Percentiles rank a stretch among this genome's conserved stretches.
These are phyloP conservation scores for Ichneumoninae sp. DNA, from an alignment of 2,888 invertebrate genomes.

Conservation along the genomic window DNA sequence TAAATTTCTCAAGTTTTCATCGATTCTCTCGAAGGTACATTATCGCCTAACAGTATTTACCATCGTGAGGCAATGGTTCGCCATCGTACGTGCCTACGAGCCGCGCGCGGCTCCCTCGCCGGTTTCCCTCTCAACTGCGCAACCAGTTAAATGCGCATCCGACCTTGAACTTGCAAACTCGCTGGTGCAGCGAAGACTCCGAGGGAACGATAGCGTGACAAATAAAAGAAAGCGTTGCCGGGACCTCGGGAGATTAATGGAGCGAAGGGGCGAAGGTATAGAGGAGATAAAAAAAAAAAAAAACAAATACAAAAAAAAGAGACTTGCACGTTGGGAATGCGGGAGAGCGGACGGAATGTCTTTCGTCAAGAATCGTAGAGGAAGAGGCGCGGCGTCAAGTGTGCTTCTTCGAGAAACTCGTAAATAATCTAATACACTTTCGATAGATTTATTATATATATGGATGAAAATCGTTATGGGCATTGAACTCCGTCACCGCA, in stretches of 20 bases:
- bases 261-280: neutral
- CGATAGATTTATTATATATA: neutral
- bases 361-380: neutral
- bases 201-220: constrained; percentile 10
- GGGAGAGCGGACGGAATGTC: constrained; percentile 5
- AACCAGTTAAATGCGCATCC: constrained; percentile 63
- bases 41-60: constrained; percentile 33
- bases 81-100: constrained; percentile 50
- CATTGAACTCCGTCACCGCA: constrained; percentile 21
- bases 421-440: neutral
- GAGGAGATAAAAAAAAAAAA: constrained; percentile 21
- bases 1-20: constrained; percentile 42
- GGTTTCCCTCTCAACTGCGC: constrained; percentile 12
- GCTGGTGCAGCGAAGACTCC: constrained; percentile 13
- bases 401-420: neutral
- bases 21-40: constrained; percentile 55
- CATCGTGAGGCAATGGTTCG: constrained; percentile 27
- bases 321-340: neutral
- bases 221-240: constrained; percentile 26
- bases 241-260: constrained; percentile 33
- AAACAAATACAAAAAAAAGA: neutral
- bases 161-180: constrained; percentile 65
- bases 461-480: constrained; percentile 19
- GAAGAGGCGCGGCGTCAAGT: neutral
- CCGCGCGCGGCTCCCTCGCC: constrained; percentile 32